phyloP scores from a whole-genome alignment of 2,888 invertebrate species.

The Blomia tropicalis region DNA sequence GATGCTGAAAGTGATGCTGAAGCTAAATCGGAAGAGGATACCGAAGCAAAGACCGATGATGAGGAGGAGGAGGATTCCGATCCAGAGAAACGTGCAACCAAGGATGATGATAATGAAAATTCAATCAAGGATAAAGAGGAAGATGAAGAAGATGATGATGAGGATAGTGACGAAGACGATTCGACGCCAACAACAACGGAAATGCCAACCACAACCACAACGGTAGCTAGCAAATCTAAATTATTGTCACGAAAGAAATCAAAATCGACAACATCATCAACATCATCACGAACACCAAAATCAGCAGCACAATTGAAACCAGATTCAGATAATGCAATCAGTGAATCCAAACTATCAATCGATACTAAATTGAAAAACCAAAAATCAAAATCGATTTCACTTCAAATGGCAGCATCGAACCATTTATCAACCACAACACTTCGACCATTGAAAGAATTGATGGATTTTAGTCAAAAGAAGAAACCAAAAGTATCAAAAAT shows the following conservation, averaged over 20 bases:
- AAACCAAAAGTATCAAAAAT: background rate
- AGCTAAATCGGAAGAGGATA: background rate
- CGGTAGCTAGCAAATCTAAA: slow-evolving; percentile 13
- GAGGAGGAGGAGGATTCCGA: slow-evolving; percentile 5
- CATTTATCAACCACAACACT: slow-evolving; percentile 22
- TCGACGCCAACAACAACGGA: background rate
- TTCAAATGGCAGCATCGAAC: background rate
- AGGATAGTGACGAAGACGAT: slow-evolving; percentile 7
- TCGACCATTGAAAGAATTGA: slow-evolving; percentile 20
- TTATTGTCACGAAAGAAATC: background rate
- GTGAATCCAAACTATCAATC: background rate
- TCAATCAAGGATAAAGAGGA: background rate
- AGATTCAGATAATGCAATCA: background rate
- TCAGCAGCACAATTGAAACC: slow-evolving; percentile 8
- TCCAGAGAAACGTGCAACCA: background rate
- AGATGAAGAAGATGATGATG: slow-evolving; percentile 6
- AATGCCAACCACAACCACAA: slow-evolving; percentile 16
- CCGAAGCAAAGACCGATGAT: background rate
- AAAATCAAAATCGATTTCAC: background rate
- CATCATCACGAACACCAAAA: slow-evolving; percentile 10
- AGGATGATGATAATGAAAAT: slow-evolving; percentile 7
- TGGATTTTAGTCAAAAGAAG: background rate
- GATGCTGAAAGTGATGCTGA: background rate
- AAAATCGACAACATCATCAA: slow-evolving; percentile 9
- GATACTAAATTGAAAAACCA: background rate